Conservation (phyloP, 1,140 invertebrate species). For the Zophobas morio region DNA sequence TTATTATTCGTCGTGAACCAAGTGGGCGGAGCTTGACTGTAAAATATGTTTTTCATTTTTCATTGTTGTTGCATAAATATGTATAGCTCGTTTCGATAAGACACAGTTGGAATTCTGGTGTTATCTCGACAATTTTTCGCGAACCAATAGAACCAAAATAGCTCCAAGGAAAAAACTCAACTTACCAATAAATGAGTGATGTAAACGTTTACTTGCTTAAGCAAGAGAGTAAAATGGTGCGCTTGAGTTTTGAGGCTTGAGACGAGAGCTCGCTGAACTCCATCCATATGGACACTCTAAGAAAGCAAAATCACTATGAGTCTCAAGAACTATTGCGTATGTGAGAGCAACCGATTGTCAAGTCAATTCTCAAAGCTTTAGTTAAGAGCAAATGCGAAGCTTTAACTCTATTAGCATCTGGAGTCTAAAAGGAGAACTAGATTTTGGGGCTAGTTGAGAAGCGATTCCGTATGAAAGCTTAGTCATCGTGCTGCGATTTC, state of each 20-base stretch:
- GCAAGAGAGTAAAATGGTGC: constrained; percentile 53
- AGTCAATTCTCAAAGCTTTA: constrained; percentile 52
- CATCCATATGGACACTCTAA: constrained; percentile 62
- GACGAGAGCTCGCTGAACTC: constrained; percentile 53
- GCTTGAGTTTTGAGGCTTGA: constrained; percentile 52
- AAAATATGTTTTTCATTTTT: too few species aligned
- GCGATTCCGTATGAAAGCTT: not conserved
- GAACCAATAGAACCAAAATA: constrained; percentile 42
- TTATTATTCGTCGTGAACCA: too few species aligned
- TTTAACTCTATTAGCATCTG: constrained; percentile 43
- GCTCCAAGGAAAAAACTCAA: constrained; percentile 31
- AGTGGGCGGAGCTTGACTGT: too few species aligned
- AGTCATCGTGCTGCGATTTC: too few species aligned
- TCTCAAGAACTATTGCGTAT: constrained; percentile 46
- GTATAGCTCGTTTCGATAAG: too few species aligned
- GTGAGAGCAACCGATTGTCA: constrained; percentile 52
- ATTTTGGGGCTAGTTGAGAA: not conserved
- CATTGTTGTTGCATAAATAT: too few species aligned
- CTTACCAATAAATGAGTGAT: constrained; percentile 62
- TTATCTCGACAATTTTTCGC: too few species aligned
- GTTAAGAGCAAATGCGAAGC: constrained; percentile 40
- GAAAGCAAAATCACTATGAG: constrained; percentile 50
- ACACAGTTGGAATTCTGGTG: too few species aligned
- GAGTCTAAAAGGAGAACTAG: constrained; percentile 46
- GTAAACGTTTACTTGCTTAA: constrained; percentile 61